Evolutionary conservation across 1,140 invertebrate species (phyloP), one percentile per base, ranked within the genome.

Genomic region (Drosophila punjabiensis): DNA sequence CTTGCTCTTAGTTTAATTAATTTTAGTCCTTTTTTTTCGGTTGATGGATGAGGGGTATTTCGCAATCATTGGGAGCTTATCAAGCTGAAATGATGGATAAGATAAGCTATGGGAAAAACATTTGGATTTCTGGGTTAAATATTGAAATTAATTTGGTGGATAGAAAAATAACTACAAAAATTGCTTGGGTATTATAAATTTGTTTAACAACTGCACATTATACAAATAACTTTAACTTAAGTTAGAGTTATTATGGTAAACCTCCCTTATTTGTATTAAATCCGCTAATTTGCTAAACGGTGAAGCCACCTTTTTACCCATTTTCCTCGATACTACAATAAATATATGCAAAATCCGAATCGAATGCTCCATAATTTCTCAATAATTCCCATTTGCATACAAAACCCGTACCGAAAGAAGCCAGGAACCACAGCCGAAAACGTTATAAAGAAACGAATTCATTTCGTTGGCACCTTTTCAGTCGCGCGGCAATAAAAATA

Each of bases 1-100:
- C 43, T 62, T 45, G 76, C 81, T 85, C 53, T 89, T 70, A 89
- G 55, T 67, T 73, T 85, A 85, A 89, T 89, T 89, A 89, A 85
- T 82, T 89, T 67, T 73, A 74, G 71, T 74, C 39, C 37, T 71
- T 68, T 74, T 74, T 68, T 69, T 62, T 74, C 20, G 37, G 14
- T 75, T 74, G 71, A 75, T 62, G 71, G 71, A 74, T 74, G 70
- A 74, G 47, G 20, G 30, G 62, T 16, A 41, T 35, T 37, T 50
- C 2, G 30, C 68, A 74, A 62, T 74, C 68, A 52, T 41, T 74
- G 70, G 24, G 11, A 61, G 45, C 45, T 61, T 43, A 74, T 74
- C 70, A 62, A 37, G 68, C 53, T 32, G 37, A 74, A 74, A 62
- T 74, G 70, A 74, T 62, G 56, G 69, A 74, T 74, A 39, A 50